Evolutionary conservation across 2,797 vertebrate species (phyloP), one percentile per base, ranked within the genome.

Genomic region (Parotocinclus haroldoi): DNA sequence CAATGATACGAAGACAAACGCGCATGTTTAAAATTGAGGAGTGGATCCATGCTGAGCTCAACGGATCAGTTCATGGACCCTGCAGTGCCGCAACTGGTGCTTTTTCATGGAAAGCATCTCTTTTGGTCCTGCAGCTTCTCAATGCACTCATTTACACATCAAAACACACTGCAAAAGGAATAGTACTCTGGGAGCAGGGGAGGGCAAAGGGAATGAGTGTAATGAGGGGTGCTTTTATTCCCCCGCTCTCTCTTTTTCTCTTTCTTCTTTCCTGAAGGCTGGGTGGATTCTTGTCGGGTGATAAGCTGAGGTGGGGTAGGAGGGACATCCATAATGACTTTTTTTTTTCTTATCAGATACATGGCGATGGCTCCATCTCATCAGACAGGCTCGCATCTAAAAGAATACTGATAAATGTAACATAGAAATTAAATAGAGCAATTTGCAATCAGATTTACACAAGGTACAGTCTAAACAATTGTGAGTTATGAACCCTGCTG

Each of bases 101-200:
- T 89, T 90, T 90, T 90, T 91, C 88, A 91, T 89, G 89, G 88
- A 89, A 90, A 90, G 86, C 86, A 79, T 87, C 88, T 90, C 88
- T 90, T 90, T 87, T 79, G 86, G 86, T 87, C 83, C 82, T 84
- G 86, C 84, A 87, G 89, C 86, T 86, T 91, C 89, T 89, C 89
- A 91, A 90, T 90, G 66, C 12, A 42, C 88, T 91, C 88, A 91
- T 91, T 91, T 90, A 85, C 90, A 91, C 90, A 91, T 91, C 90
- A 91, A 90, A 90, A 90, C 85, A 81, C 75, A 82, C 72, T 79
- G 86, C 86, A 87, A 90, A 90, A 89, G 87, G 87, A 88, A 89
- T 89, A 89, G 88, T 82, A 83, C 87, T 85, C 78, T 74, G 80
- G 83, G 84, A 82, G 83, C 75, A 78, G 75, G 79, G 74, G 78